Evolutionary conservation across 1,140 invertebrate species (phyloP), one percentile per base, ranked within the genome.

Genomic region (Phortica variegata): DNA sequence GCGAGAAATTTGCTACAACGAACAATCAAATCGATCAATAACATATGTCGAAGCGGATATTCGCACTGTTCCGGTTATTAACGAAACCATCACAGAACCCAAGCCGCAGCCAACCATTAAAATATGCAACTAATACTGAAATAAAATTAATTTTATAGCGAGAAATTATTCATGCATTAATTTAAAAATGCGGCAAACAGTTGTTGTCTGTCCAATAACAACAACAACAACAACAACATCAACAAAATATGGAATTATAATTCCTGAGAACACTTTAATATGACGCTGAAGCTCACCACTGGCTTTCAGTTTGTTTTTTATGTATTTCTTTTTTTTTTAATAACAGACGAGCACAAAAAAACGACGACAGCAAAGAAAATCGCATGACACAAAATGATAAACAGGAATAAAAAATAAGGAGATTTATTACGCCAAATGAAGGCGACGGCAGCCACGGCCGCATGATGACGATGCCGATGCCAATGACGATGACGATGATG

Each of bases 381-480:
- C 60, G 63, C 63, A 68, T 68, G 63, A 68, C 63, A 68, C 47
- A 68, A 68, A 68, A 68, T 68, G 57, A 68, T 68, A 68, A 60
- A 68, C 63, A 68, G 68, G 63, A 66, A 68, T 68, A 16, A 37
- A 39, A 38, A 39, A 39, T 47, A 58, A 58, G 63, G 63, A 68
- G 63, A 68, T 68, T 68, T 68, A 68, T 68, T 68, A 68, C 63
- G 63, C 65, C 23, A n/a, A n/a, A n/a, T n/a, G 23, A 26, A 5
- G 60, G 60, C 59, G 38, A 50, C 54, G 55, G 55, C 48, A 48
- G 3, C 17, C 13, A 38, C 17, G 23, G n/a, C n/a, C n/a, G n/a
- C n/a, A 26, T 26, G 23, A 26, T 26, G 23, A 26, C 23, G 23
- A 26, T 26, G 23, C 23, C 10, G 23, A 5, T 26, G 23, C 23